Evolutionary conservation across 2,888 invertebrate species (phyloP).

Genomic region (Coelopa pilipes): DNA sequence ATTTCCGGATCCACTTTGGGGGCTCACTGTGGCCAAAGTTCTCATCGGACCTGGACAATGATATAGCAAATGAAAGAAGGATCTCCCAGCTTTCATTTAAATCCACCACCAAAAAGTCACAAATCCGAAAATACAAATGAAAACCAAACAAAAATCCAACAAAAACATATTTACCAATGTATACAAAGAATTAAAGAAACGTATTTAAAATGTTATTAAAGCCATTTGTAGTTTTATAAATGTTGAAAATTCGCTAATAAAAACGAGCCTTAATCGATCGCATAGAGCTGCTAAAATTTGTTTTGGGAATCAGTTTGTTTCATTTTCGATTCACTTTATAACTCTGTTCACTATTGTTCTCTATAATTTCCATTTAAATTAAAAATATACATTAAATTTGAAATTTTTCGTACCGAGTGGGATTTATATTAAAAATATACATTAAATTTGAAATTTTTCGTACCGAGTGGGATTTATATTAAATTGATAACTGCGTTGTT

Average conservation of each 20-base stretch:
- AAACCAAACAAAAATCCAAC: background rate
- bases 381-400: constrained; percentile 11
- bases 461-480: too few relatives aligned
- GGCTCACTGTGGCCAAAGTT: too few relatives aligned
- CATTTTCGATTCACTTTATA: too few relatives aligned
- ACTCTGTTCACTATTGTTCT: too few relatives aligned
- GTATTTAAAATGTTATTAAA: constrained; percentile 9
- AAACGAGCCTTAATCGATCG: constrained; percentile 17
- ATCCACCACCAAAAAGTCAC: constrained; percentile 29
- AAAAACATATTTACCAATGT: constrained; percentile 1
- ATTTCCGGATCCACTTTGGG: too few relatives aligned
- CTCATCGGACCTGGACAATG: too few relatives aligned
- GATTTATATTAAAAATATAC: background rate
- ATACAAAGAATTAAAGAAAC: constrained; percentile 16
- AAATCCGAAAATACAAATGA: constrained; percentile 1
- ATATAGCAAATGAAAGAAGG: too few relatives aligned
- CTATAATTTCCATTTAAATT: background rate
- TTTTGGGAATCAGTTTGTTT: too few relatives aligned
- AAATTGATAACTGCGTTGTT: too few relatives aligned
- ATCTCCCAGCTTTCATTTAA: too few relatives aligned
- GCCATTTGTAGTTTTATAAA: constrained; percentile 25
- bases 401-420: background rate
- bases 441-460: background rate
- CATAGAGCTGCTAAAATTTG: constrained; percentile 4
- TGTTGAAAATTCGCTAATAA: constrained; percentile 22